These are phyloP conservation scores for Hipposideros larvatus DNA, from an alignment of 2,797 vertebrate genomes.

Conservation along the genomic window DNA sequence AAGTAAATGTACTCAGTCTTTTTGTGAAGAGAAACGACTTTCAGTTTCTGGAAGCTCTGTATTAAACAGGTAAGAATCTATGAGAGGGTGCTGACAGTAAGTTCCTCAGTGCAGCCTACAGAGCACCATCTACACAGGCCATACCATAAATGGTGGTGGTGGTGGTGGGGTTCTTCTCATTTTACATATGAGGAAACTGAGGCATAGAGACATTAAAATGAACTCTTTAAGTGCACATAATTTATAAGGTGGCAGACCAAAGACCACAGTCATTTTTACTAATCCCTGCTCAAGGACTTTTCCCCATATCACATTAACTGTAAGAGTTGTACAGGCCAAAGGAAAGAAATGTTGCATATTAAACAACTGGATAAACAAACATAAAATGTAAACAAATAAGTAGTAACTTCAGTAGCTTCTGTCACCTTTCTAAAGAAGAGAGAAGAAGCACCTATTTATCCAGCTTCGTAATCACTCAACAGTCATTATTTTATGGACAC, in stretches of 20 bases:
- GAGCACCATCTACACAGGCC: neutral
- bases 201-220: neutral
- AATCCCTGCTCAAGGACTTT: neutral
- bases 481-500: neutral
- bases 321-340: neutral
- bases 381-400: neutral
- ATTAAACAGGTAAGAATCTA: neutral
- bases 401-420: neutral
- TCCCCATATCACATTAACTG: neutral
- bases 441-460: neutral
- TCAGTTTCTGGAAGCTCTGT: neutral
- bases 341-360: neutral
- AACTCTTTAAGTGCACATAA: neutral
- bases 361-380: constrained; percentile 8
- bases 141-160: neutral
- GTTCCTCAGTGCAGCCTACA: neutral
- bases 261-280: neutral
- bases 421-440: neutral
- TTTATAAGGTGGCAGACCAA: neutral
- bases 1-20: neutral
- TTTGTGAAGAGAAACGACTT: neutral
- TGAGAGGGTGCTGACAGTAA: neutral
- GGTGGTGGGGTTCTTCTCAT: neutral
- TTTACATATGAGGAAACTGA: neutral
- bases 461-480: neutral